These are phyloP conservation scores for Clostera curtula DNA, from an alignment of 2,888 invertebrate genomes.

Conservation along the genomic window DNA sequence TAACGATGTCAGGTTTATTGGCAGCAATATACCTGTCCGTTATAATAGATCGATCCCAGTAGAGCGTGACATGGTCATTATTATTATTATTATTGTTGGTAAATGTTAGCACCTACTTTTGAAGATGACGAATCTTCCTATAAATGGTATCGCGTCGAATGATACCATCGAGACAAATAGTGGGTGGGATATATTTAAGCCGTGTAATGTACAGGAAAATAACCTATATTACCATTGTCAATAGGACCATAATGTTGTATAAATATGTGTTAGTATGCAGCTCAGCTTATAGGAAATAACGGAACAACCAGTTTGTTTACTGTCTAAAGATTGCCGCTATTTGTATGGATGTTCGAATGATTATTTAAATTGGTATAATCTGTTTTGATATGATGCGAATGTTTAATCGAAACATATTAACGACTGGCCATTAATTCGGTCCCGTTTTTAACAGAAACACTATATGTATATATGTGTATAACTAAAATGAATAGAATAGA, in stretches of 20 bases:
- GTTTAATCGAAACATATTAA: too few relatives aligned
- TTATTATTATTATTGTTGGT: too few relatives aligned
- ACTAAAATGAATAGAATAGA: too few relatives aligned
- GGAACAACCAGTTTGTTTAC: slow-evolving; percentile 51
- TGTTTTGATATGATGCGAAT: too few relatives aligned
- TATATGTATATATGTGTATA: too few relatives aligned
- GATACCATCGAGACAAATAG: slow-evolving; percentile 14
- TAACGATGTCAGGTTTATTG: too few relatives aligned
- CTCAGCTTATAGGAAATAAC: slow-evolving; percentile 62
- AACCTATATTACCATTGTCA: slow-evolving; percentile 3
- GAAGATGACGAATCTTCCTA: slow-evolving; percentile 14
- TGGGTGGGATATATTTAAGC: slow-evolving; percentile 6
- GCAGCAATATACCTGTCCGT: too few relatives aligned
- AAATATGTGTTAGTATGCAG: slow-evolving; percentile 45
- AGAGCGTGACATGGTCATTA: too few relatives aligned
- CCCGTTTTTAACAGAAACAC: too few relatives aligned
- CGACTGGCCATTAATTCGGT: too few relatives aligned
- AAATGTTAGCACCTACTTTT: slow-evolving; percentile 5
- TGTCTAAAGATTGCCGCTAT: slow-evolving; percentile 28
- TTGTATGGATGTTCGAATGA: slow-evolving; percentile 10
- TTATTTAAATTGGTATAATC: too few relatives aligned
- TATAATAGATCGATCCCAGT: too few relatives aligned
- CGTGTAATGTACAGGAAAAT: slow-evolving; percentile 11
- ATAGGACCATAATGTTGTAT: slow-evolving; percentile 21
- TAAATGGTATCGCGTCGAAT: slow-evolving; percentile 12